These are phyloP conservation scores for Myopa tessellatipennis DNA, from an alignment of 2,888 invertebrate species.

Conservation along the genomic window DNA sequence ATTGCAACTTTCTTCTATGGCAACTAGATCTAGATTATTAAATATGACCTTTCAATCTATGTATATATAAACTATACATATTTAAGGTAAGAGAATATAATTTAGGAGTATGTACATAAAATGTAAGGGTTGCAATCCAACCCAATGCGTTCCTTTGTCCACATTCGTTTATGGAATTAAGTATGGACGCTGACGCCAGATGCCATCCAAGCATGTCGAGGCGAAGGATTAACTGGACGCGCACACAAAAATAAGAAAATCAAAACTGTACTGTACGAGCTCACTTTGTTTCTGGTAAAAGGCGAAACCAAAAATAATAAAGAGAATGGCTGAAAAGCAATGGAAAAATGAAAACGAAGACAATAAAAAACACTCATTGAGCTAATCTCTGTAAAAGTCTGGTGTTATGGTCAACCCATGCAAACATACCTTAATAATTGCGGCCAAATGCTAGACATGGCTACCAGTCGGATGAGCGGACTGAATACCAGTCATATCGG, in stretches of 20 bases:
- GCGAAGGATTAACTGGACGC: conserved; percentile 20
- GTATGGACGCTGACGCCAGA: conserved; percentile 27
- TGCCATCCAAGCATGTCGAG: conserved; percentile 21
- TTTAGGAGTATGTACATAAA: conserved; percentile 13
- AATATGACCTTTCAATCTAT: too few species aligned
- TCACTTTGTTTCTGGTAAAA: conserved; percentile 29
- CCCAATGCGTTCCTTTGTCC: neutral
- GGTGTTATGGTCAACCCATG: conserved; percentile 39
- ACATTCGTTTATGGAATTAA: conserved; percentile 1
- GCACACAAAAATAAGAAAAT: conserved; percentile 21
- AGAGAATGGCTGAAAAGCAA: conserved; percentile 11
- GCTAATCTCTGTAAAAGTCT: conserved; percentile 49
- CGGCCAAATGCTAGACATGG: conserved; percentile 38
- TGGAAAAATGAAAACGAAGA: neutral
- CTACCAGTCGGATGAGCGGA: conserved; percentile 1
- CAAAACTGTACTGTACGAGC: conserved; percentile 21
- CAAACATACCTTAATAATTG: conserved; percentile 43
- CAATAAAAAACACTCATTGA: conserved; percentile 24
- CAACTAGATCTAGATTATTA: neutral
- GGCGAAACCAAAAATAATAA: conserved; percentile 7
- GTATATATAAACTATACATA: neutral
- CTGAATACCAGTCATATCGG: neutral
- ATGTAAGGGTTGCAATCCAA: conserved; percentile 25
- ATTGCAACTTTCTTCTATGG: neutral
- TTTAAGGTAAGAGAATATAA: neutral